Conservation (phyloP, 2,888 invertebrate genomes). For the Alsophila aescularia region DNA sequence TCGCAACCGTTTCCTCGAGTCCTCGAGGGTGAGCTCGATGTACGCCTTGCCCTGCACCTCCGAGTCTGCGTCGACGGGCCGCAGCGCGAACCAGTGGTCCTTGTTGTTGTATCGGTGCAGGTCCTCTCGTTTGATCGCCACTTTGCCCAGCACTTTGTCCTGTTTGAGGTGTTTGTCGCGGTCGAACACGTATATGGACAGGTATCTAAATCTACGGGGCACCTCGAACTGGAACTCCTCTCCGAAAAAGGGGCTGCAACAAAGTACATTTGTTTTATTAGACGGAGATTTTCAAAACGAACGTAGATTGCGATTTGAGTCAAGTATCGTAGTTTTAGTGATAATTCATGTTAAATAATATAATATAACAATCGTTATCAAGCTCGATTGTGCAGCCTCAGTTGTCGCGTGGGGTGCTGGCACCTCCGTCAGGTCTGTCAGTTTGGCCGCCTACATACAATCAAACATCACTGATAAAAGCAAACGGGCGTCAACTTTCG, state of each 20-base stretch:
- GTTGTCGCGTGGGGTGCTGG: slow-evolving; percentile 56
- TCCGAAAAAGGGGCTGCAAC: slow-evolving; percentile 94
- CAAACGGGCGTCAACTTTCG: slow-evolving; percentile 28
- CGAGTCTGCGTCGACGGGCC: slow-evolving; percentile 94
- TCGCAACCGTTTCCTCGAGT: slow-evolving; percentile 79
- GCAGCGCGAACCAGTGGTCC: slow-evolving; percentile 96
- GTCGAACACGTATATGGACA: slow-evolving; percentile 95
- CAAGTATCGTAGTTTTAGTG: slow-evolving; percentile 49
- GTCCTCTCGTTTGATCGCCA: slow-evolving; percentile 94
- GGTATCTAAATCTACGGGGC: slow-evolving; percentile 93
- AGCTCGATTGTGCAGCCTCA: slow-evolving; percentile 49
- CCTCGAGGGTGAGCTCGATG: slow-evolving; percentile 90
- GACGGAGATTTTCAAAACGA: not conserved
- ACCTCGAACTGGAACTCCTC: slow-evolving; percentile 97
- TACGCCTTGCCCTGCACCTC: slow-evolving; percentile 97
- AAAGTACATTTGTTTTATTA: slow-evolving; percentile 33
- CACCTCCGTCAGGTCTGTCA: slow-evolving; percentile 48
- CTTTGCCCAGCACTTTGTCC: slow-evolving; percentile 91
- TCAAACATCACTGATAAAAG: slow-evolving; percentile 39
- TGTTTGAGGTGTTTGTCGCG: slow-evolving; percentile 93
- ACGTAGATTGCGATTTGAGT: slow-evolving; percentile 31
- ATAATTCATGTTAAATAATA: slow-evolving; percentile 50
- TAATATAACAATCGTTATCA: slow-evolving; percentile 55
- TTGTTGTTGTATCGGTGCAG: slow-evolving; percentile 94
- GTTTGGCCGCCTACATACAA: slow-evolving; percentile 53